Evolutionary conservation across 2,797 vertebrate species (phyloP), one percentile per base, ranked within the genome.

Genomic region (Sebastiscus tertius): DNA sequence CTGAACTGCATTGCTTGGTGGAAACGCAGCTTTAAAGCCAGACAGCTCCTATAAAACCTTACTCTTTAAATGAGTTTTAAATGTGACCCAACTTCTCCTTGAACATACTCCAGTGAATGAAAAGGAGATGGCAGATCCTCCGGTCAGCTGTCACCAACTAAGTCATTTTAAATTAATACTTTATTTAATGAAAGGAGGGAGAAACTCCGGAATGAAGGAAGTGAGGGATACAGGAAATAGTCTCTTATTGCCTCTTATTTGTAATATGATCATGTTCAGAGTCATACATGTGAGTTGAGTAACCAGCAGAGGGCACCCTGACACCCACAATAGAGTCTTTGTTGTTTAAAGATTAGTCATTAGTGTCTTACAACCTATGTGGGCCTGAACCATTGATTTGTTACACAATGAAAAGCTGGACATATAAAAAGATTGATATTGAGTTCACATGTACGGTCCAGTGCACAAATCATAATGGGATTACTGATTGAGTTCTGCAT

Each of bases 261-360:
- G 12, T 11, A 34, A 63, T 27, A 72, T 46, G 12, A 61, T 59
- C 42, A 31, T 10, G 10, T 64, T 33, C 31, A 34, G 1, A 52
- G 13, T 59, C 24, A 26, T 33, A 3, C 8, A 62, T 34, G 31
- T 84, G 14, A 67, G 61, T 4, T 27, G 10, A 74, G 16, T 22
- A 12, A 59, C 91, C 95, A 95, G 87, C 84, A 95, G 95, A 92
- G 92, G 95, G 93, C 91, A 67, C 68, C 33, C 72, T 71, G 26
- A 82, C 73, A 87, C 80, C 16, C 72, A 34, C 5, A 71, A 69
- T 75, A 18, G 1, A 64, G 52, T 54, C 18, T 24, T 75, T 67
- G 24, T 75, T 72, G 55, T 75, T 78, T 63, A 69, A 63, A 75
- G 78, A 68, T 81, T 27, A 81, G 56, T 77, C 65, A 71, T 84